A percentile compares a stretch with the other conserved stretches of the same genome.
Evolutionary conservation across 2,888 invertebrate genomes (phyloP).

Genomic region (Endomychus coccineus): DNA sequence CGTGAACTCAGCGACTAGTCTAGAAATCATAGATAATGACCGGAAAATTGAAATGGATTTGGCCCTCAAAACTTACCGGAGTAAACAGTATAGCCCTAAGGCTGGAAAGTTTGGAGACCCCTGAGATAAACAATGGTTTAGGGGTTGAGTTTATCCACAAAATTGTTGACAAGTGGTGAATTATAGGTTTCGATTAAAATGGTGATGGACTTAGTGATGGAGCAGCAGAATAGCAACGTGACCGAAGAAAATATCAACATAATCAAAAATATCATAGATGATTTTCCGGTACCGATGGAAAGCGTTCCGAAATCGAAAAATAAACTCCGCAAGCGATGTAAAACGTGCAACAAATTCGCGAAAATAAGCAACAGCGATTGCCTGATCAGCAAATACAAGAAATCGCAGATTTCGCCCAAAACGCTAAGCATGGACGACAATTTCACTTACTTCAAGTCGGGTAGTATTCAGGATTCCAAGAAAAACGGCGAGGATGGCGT

Average conservation of each 20-base stretch:
- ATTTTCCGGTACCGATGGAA: constrained; percentile 16
- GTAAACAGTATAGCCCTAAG: too few relatives aligned
- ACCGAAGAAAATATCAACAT: constrained; percentile 37
- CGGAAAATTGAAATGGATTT: too few relatives aligned
- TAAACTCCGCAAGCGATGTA: constrained; percentile 16
- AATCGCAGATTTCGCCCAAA: constrained; percentile 32
- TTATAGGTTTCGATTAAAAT: constrained; percentile 11
- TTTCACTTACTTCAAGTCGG: constrained; percentile 22
- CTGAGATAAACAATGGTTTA: too few relatives aligned
- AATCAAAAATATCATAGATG: constrained; percentile 38
- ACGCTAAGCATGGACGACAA: constrained; percentile 27
- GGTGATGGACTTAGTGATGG: constrained; percentile 25
- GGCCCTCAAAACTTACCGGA: too few relatives aligned
- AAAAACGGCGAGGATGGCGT: constrained; percentile 34
- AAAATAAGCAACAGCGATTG: constrained; percentile 31
- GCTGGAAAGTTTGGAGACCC: too few relatives aligned
- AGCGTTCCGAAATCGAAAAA: not conserved
- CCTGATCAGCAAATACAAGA: constrained; percentile 30
- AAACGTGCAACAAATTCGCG: constrained; percentile 22
- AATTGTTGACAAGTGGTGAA: too few relatives aligned
- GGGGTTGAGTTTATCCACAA: too few relatives aligned
- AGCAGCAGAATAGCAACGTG: constrained; percentile 19
- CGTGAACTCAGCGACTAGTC: too few relatives aligned
- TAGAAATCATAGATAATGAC: too few relatives aligned
- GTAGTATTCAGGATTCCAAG: constrained; percentile 27